A percentile compares a stretch with the other conserved stretches of the same genome.
Evolutionary conservation across 2,797 vertebrate species (phyloP).

Genomic region (Labroides dimidiatus): DNA sequence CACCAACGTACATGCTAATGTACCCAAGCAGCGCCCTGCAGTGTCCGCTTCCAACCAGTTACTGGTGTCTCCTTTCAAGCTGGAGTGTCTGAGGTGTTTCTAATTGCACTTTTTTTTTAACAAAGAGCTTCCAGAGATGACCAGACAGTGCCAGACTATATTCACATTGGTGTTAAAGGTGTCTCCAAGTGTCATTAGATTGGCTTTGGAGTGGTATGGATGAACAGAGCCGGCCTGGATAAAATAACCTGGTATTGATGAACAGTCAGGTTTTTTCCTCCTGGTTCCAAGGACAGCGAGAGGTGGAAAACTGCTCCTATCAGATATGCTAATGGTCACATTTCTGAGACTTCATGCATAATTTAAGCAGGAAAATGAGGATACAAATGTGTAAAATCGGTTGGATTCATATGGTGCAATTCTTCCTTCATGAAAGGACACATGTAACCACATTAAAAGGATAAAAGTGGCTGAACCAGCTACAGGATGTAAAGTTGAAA

Average conservation of each 20-base stretch:
- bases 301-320: conserved; percentile 80
- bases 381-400: conserved; percentile 80
- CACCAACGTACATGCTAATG: conserved; percentile 79
- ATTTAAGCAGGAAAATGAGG: conserved; percentile 81
- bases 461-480: conserved; percentile 31
- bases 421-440: conserved; percentile 71
- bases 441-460: conserved; percentile 63
- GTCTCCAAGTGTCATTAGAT: conserved; percentile 77
- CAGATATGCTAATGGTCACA: conserved; percentile 87
- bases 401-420: conserved; percentile 75
- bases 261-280: conserved; percentile 81
- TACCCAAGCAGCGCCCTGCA: conserved; percentile 52
- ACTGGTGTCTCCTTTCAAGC: conserved; percentile 75
- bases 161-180: conserved; percentile 67
- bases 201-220: conserved; percentile 66
- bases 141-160: conserved; percentile 76
- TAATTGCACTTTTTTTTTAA: conserved; percentile 77
- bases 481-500: conserved; percentile 30
- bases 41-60: conserved; percentile 63
- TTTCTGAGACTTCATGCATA: conserved; percentile 85
- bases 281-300: conserved; percentile 81
- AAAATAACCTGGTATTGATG: conserved; percentile 86
- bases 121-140: conserved; percentile 69
- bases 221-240: conserved; percentile 72
- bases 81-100: conserved; percentile 76